Evolutionary conservation across 2,113 vertebrate genomes (phyloP), one percentile per base, ranked within the genome.

Genomic region (Trichechus manatus): DNA sequence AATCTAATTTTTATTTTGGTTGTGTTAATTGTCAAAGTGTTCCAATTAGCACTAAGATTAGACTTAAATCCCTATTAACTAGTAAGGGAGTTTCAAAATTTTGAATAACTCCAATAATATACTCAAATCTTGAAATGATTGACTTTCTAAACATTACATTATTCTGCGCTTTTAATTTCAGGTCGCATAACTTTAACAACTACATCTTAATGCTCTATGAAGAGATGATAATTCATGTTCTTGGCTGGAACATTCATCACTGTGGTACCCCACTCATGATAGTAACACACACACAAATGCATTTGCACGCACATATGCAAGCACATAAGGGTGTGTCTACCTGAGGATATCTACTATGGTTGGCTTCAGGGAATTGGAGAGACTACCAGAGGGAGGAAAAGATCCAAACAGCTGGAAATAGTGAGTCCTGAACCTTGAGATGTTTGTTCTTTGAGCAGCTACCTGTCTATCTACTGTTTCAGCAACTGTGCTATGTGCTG

Each of bases 1-100:
- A 94, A 70, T 68, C 89, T 94, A 92, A 95, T 97, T 93, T 94
- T 95, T 97, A 96, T 78, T 94, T 97, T 95, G 74, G 33, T 56
- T 87, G 47, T 39, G 88, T 44, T 93, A 95, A 86, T 95, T 95
- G 94, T 86, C 79, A 42, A 94, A 93, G 23, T 86, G 42, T 96
- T 98, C 75, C 77, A 91, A 56, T 91, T 97, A 94, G 68, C 50
- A 68, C 56, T 89, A 95, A 96, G 89, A 95, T 95, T 97, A 94
- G 91, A 96, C 39, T 70, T 88, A 93, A 89, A 85, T 95, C 47
- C 47, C 63, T 96, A 89, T 89, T 97, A 96, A 93, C 79, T 96
- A 79, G 83, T 79, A 72, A 93, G 20, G 22, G 25, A 82, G 80
- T 85, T 97, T 93, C 33, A 80, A 93, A 93, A 42, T 91, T 94